Percentiles rank a stretch among this genome's conserved stretches.
These are phyloP conservation scores for zebrafish (Danio rerio) DNA, from an alignment of 2,113 vertebrate genomes.

Conservation along the genomic window DNA sequence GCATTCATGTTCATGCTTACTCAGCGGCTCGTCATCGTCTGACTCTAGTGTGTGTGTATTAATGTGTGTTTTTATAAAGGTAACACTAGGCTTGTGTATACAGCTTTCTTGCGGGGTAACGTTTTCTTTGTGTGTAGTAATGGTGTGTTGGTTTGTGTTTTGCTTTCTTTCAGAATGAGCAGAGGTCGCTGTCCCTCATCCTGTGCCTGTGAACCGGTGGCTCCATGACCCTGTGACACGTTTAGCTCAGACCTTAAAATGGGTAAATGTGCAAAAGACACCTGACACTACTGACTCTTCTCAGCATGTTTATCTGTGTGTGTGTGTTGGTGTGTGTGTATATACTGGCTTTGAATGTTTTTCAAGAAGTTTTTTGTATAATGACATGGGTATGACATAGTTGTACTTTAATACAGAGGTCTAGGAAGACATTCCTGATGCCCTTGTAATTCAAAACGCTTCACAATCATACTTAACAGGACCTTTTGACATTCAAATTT, in stretches of 20 bases:
- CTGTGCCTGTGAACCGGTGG: slow-evolving; percentile 29
- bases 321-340: neutral
- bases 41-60: neutral
- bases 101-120: neutral
- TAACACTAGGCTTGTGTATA: neutral
- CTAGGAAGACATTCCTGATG: no score
- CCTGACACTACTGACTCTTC: slow-evolving; percentile 19
- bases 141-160: slow-evolving; percentile 41
- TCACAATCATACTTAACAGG: no score
- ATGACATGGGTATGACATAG: no score
- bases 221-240: slow-evolving; percentile 49
- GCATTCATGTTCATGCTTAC: neutral
- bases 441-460: no score
- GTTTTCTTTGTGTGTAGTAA: neutral
- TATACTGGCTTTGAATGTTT: neutral
- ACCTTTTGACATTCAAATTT: no score
- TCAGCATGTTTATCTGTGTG: neutral
- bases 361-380: no score
- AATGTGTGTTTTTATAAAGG: neutral
- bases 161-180: slow-evolving; percentile 53
- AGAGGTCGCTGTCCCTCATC: slow-evolving; percentile 41
- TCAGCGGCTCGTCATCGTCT: neutral
- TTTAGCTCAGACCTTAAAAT: slow-evolving; percentile 43
- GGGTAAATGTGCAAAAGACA: slow-evolving; percentile 48
- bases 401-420: no score